Conservation (phyloP, 2,797 vertebrate species). For the Pangasius krempfi region DNA sequence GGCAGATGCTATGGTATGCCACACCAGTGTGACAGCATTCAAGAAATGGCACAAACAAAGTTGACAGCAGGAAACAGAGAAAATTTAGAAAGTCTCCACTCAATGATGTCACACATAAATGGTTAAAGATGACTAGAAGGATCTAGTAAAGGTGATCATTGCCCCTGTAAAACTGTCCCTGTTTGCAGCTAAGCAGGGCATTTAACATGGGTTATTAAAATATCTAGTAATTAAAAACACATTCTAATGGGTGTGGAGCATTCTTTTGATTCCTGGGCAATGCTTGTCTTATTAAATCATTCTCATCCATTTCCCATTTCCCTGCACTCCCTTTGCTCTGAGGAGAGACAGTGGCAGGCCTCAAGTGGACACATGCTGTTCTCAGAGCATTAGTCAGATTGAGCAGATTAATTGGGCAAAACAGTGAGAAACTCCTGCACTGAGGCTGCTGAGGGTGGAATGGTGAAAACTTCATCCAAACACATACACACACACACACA, state of each 20-base stretch:
- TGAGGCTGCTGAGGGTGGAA: conserved; percentile 8
- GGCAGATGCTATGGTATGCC: neutral
- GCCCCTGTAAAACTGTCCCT: conserved; percentile 4
- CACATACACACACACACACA: neutral
- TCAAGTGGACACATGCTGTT: conserved; percentile 21
- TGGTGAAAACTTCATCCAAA: conserved; percentile 1
- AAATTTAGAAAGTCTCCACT: conserved; percentile 1
- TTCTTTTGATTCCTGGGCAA: conserved; percentile 47
- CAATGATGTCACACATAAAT: conserved; percentile 2
- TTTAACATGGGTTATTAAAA: conserved; percentile 36
- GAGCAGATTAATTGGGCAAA: conserved; percentile 44
- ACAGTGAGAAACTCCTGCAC: conserved; percentile 26
- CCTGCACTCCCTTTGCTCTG: neutral
- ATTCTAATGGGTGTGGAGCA: conserved; percentile 45
- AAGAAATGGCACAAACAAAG: conserved; percentile 18
- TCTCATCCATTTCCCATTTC: conserved; percentile 34
- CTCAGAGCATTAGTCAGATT: conserved; percentile 27
- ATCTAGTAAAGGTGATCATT: neutral
- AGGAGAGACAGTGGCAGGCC: conserved; percentile 25
- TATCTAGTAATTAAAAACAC: conserved; percentile 40
- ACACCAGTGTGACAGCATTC: conserved; percentile 23
- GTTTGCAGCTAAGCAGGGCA: conserved; percentile 24
- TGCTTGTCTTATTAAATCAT: conserved; percentile 49
- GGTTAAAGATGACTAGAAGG: conserved; percentile 24
- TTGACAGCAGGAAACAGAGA: conserved; percentile 21